Conservation (phyloP, 1,140 invertebrate genomes). For the Mya arenaria region DNA sequence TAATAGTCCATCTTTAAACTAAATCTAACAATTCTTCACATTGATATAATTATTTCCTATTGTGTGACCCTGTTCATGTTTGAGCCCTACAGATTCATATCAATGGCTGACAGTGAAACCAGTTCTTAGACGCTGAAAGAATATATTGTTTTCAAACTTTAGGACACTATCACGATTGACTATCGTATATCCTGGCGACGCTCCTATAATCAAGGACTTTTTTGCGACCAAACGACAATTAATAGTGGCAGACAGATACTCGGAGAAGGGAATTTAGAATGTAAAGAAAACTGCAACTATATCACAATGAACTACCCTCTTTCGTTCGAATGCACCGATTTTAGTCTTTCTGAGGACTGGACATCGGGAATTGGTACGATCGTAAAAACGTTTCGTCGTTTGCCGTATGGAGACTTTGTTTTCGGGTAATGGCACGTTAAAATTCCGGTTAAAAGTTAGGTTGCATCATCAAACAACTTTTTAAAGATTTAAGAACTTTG, state of each 20-base stretch:
- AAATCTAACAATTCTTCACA: too few relatives aligned
- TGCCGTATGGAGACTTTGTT: background rate
- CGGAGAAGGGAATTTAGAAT: background rate
- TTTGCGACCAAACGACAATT: background rate
- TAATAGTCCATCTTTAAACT: too few relatives aligned
- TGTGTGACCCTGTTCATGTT: too few relatives aligned
- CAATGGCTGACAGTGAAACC: too few relatives aligned
- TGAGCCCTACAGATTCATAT: too few relatives aligned
- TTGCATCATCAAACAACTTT: background rate
- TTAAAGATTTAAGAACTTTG: background rate
- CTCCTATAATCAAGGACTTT: background rate
- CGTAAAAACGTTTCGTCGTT: background rate
- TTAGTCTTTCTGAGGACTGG: background rate
- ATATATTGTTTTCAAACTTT: background rate
- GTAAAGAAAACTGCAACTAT: background rate
- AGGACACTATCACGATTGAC: background rate
- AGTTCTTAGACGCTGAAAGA: too few relatives aligned
- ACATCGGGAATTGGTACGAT: background rate
- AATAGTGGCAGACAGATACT: background rate
- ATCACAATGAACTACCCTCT: background rate
- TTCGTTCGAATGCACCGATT: background rate
- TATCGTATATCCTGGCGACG: slow-evolving; percentile 15
- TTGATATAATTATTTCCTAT: too few relatives aligned
- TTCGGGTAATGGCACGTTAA: slow-evolving; percentile 3
- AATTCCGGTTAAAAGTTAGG: background rate